A percentile compares a stretch with the other conserved stretches of the same genome.
Evolutionary conservation across 1,140 invertebrate species (phyloP).

Genomic region (Drosophila repleta): DNA sequence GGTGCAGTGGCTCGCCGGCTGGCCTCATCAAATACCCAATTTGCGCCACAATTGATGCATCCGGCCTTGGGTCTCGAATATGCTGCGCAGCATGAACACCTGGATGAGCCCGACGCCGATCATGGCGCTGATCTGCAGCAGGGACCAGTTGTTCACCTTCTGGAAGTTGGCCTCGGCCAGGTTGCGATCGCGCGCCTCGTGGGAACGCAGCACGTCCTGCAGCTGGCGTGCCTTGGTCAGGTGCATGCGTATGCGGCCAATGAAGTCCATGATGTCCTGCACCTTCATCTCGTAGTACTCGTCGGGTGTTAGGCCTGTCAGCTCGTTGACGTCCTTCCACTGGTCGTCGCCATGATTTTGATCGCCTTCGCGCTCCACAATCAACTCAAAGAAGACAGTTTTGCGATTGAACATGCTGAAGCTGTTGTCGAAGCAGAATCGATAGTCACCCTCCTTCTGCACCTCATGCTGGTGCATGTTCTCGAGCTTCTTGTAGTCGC

Average conservation of each 20-base stretch:
- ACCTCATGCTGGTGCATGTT: conserved; percentile 87
- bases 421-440: conserved; percentile 93
- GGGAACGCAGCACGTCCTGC: conserved; percentile 89
- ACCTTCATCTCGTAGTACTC: conserved; percentile 87
- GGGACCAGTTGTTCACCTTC: conserved; percentile 90
- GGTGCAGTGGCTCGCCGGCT: not conserved
- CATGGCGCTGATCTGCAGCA: conserved; percentile 89
- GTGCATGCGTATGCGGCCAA: conserved; percentile 86
- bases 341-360: conserved; percentile 84
- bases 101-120: conserved; percentile 88
- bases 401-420: conserved; percentile 91
- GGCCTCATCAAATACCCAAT: conserved; percentile 71
- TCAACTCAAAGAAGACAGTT: conserved; percentile 92
- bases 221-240: conserved; percentile 87
- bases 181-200: conserved; percentile 91
- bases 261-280: conserved; percentile 87
- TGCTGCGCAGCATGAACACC: conserved; percentile 87
- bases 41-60: conserved; percentile 85
- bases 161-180: conserved; percentile 90
- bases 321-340: conserved; percentile 83
- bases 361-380: conserved; percentile 87
- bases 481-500: conserved; percentile 89
- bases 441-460: conserved; percentile 88
- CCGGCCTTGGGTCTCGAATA: conserved; percentile 88
- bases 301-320: conserved; percentile 84